Evolutionary conservation across 2,888 invertebrate genomes (phyloP).

Genomic region (Oegoconia quadripuncta): DNA sequence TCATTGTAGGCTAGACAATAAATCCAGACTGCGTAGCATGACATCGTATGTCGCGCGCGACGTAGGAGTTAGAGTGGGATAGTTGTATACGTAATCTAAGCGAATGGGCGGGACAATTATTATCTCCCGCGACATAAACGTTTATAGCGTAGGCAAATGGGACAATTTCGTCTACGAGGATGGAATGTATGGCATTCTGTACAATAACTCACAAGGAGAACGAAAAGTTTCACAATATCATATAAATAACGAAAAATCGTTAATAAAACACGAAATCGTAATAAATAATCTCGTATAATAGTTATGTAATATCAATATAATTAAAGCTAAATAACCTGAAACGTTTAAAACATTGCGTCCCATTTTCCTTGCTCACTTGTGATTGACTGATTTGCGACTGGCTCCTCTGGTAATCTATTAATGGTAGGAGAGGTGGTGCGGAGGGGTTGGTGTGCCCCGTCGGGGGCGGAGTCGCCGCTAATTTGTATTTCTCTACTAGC

Average conservation of each 20-base stretch:
- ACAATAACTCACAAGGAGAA: no score
- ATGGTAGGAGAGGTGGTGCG: slow-evolving; percentile 51
- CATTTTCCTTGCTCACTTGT: slow-evolving; percentile 45
- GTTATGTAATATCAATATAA: slow-evolving; percentile 50
- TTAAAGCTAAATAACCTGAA: slow-evolving; percentile 16
- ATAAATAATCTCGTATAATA: slow-evolving; percentile 59
- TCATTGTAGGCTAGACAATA: no score
- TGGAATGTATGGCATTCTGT: no score
- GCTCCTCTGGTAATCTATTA: slow-evolving; percentile 57
- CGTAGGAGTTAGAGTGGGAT: no score
- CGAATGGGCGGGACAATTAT: no score
- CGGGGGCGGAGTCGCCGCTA: slow-evolving; percentile 62
- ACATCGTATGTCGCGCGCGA: no score
- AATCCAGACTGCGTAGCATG: no score
- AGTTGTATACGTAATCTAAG: no score
- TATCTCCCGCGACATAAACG: no score
- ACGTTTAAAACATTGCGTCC: slow-evolving; percentile 50
- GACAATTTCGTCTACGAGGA: no score
- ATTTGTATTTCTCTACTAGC: slow-evolving; percentile 60
- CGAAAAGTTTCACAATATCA: background rate
- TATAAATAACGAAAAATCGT: background rate
- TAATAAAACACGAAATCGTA: slow-evolving; percentile 35
- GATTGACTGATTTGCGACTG: slow-evolving; percentile 40
- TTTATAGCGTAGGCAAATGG: no score
- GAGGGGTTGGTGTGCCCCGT: slow-evolving; percentile 67